Evolutionary conservation across 2,113 vertebrate genomes (phyloP).

Genomic region (Antigone vipio): DNA sequence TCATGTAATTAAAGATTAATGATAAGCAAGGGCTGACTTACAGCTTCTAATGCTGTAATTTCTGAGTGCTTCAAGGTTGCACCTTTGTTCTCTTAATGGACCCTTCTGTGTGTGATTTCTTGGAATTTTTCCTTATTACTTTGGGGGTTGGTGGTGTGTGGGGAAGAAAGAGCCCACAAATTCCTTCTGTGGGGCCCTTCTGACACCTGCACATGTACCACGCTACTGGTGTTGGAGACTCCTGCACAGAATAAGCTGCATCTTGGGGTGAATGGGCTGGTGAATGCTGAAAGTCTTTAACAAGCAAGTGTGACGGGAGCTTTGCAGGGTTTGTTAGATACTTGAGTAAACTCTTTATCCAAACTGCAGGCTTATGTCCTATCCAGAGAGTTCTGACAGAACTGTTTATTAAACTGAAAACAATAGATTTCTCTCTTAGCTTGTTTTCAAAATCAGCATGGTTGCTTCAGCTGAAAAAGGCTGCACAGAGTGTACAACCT

Average conservation of each 20-base stretch:
- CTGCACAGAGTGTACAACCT: background rate
- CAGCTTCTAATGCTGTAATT: background rate
- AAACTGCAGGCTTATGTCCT: background rate
- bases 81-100: background rate
- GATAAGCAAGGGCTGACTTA: background rate
- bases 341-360: background rate
- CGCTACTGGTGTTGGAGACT: background rate
- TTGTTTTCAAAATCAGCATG: background rate
- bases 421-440: background rate
- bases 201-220: accelerated
- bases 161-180: background rate
- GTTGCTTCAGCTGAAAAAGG: background rate
- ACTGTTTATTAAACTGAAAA: background rate
- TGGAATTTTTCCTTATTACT: background rate
- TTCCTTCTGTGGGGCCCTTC: background rate
- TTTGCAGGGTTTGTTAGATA: background rate
- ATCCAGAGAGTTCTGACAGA: background rate
- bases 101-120: background rate
- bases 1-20: background rate
- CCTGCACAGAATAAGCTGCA: background rate
- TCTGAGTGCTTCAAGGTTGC: background rate
- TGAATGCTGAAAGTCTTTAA: background rate
- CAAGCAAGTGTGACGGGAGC: background rate
- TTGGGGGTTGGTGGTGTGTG: background rate
- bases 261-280: background rate